phyloP scores from a whole-genome alignment of 2,888 invertebrate species.

The Drosophila testacea region DNA sequence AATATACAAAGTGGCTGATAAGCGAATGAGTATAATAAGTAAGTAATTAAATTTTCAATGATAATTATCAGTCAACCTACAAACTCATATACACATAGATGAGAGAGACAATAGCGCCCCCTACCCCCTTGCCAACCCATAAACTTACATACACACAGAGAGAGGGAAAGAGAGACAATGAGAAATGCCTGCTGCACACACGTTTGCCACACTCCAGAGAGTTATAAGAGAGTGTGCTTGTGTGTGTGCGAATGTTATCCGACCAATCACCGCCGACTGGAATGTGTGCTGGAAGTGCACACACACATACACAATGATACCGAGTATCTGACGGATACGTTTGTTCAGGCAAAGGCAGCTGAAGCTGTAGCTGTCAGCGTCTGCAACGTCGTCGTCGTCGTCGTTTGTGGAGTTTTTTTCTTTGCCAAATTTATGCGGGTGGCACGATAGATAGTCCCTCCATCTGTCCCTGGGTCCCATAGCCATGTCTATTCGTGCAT shows the following conservation, averaged over 20 bases:
- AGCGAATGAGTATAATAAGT: conserved; percentile 58
- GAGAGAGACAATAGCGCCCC: not conserved
- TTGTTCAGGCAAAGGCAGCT: conserved; percentile 24
- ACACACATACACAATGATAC: conserved; percentile 22
- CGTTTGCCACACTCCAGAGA: conserved; percentile 39
- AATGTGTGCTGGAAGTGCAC: conserved; percentile 49
- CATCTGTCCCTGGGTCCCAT: conserved; percentile 26
- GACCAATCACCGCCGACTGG: conserved; percentile 70
- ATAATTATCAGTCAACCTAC: conserved; percentile 60
- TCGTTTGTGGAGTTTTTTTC: conserved; percentile 57
- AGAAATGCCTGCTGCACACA: conserved; percentile 41
- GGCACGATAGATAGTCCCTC: conserved; percentile 48
- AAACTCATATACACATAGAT: conserved; percentile 18
- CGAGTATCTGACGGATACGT: conserved; percentile 59
- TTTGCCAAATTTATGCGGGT: conserved; percentile 79
- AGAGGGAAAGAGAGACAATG: conserved; percentile 31
- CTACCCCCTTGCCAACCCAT: conserved; percentile 2
- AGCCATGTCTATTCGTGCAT: conserved; percentile 25
- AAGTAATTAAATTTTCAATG: conserved; percentile 67
- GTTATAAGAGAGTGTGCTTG: conserved; percentile 1
- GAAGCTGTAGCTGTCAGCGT: conserved; percentile 31
- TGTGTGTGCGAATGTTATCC: conserved; percentile 59
- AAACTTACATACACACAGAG: conserved; percentile 5
- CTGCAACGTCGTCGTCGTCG: conserved; percentile 46
- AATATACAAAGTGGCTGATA: conserved; percentile 52